Percentiles rank a stretch among this genome's conserved stretches.
Conservation (phyloP, 2,113 vertebrate genomes). For the Osmerus mordax region DNA sequence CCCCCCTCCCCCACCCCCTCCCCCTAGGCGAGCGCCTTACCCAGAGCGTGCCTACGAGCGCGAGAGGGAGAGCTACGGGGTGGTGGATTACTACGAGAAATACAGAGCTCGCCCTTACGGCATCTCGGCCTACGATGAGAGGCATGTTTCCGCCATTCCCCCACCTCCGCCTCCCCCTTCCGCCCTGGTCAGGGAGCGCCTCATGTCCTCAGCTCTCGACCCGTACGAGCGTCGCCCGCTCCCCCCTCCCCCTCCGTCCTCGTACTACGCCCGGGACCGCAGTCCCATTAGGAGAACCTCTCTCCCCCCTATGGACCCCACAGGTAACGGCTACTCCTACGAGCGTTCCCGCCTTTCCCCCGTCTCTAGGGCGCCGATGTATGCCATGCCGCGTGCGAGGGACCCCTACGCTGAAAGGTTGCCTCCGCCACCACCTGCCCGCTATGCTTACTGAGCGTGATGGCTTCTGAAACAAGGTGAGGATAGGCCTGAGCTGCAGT, state of each 20-base stretch:
- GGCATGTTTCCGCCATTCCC: constrained; percentile 55
- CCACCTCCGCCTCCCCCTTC: constrained; percentile 72
- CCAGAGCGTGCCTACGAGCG: constrained; percentile 82
- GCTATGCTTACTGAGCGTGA: constrained; percentile 70
- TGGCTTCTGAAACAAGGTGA: constrained; percentile 70
- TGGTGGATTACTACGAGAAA: constrained; percentile 96
- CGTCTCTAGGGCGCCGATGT: constrained; percentile 81
- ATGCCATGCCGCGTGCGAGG: constrained; percentile 83
- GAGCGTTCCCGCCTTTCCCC: constrained; percentile 87
- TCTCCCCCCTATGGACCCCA: constrained; percentile 66
- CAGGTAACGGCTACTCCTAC: constrained; percentile 86
- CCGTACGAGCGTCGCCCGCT: constrained; percentile 88
- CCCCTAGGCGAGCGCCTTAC: constrained; percentile 73
- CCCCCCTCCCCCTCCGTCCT: constrained; percentile 76
- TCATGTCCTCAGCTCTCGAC: constrained; percentile 75
- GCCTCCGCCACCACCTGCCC: constrained; percentile 73
- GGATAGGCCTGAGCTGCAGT: constrained; percentile 51
- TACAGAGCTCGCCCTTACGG: constrained; percentile 88
- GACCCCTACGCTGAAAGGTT: constrained; percentile 84
- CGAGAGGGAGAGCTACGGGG: constrained; percentile 79
- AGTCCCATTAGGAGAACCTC: constrained; percentile 82
- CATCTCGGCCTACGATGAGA: constrained; percentile 71
- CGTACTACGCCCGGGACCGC: constrained; percentile 89
- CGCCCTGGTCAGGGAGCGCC: constrained; percentile 77
- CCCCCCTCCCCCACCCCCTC: constrained; percentile 76